Evolutionary conservation across 2,888 invertebrate genomes (phyloP).

Genomic region (Eupeodes luniger): DNA sequence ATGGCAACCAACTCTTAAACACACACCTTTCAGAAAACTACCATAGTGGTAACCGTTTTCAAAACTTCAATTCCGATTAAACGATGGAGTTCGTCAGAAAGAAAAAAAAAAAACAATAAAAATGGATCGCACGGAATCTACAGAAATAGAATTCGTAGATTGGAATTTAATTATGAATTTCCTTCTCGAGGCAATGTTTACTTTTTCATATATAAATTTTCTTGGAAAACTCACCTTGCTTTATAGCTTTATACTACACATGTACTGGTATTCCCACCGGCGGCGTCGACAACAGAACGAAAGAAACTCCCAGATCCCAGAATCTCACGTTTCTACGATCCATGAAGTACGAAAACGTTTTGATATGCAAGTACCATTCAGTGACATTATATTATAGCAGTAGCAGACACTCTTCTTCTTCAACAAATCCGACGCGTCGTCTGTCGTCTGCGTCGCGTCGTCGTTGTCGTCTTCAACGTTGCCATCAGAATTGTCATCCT

Average conservation of each 20-base stretch:
- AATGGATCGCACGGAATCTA: slow-evolving; percentile 33
- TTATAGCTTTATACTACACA: too few species aligned
- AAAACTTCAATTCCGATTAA: background rate
- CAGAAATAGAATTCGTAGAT: slow-evolving; percentile 48
- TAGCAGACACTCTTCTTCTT: slow-evolving; percentile 10
- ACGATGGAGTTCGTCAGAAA: background rate
- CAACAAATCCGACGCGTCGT: slow-evolving; percentile 3
- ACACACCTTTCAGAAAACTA: too few species aligned
- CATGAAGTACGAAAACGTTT: slow-evolving; percentile 21
- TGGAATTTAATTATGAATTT: slow-evolving; percentile 72
- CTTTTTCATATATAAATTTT: slow-evolving; percentile 12
- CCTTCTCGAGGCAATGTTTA: slow-evolving; percentile 36
- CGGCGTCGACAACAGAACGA: background rate
- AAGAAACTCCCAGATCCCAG: slow-evolving; percentile 1
- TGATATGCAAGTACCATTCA: slow-evolving; percentile 14
- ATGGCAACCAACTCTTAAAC: too few species aligned
- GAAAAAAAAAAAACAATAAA: slow-evolving; percentile 24
- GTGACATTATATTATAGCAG: background rate
- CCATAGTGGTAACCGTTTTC: too few species aligned
- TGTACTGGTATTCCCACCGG: background rate
- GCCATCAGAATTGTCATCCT: background rate
- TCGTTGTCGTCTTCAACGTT: too few species aligned
- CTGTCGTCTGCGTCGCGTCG: background rate
- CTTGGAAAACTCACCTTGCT: slow-evolving; percentile 1
- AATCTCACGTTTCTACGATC: slow-evolving; percentile 33